phyloP scores from a whole-genome alignment of 2,797 vertebrate genomes.

The Rhinogobio ventralis region DNA sequence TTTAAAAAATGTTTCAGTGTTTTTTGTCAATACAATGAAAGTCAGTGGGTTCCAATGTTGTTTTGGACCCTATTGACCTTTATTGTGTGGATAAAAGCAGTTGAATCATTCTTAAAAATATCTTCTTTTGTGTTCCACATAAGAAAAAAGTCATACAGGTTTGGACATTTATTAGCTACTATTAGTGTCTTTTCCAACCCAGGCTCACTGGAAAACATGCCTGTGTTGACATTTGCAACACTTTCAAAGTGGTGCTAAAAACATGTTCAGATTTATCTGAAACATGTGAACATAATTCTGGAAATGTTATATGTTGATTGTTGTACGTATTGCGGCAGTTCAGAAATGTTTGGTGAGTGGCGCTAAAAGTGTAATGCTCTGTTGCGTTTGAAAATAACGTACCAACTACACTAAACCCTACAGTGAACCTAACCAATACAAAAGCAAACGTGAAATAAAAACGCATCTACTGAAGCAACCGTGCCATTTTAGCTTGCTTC shows the following conservation, averaged over 20 bases:
- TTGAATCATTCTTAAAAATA: neutral
- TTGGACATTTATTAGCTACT: neutral
- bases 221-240: neutral
- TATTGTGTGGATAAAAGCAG: neutral
- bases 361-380: neutral
- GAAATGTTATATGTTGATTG: neutral
- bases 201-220: neutral
- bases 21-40: neutral
- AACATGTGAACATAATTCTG: neutral
- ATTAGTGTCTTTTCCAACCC: no score
- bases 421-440: neutral
- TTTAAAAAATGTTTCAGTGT: conserved; percentile 4
- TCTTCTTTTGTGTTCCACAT: neutral
- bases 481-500: neutral
- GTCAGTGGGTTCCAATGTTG: neutral
- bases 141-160: neutral
- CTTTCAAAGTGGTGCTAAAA: neutral
- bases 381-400: neutral
- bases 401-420: neutral
- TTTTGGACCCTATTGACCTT: neutral
- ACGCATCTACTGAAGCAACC: neutral
- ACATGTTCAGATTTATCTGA: neutral
- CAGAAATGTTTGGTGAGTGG: neutral
- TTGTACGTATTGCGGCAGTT: neutral
- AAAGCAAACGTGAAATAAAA: neutral